Base-by-base conservation (phyloP, 2,113 vertebrate species). In the Cryptotis parvus region DNA sequence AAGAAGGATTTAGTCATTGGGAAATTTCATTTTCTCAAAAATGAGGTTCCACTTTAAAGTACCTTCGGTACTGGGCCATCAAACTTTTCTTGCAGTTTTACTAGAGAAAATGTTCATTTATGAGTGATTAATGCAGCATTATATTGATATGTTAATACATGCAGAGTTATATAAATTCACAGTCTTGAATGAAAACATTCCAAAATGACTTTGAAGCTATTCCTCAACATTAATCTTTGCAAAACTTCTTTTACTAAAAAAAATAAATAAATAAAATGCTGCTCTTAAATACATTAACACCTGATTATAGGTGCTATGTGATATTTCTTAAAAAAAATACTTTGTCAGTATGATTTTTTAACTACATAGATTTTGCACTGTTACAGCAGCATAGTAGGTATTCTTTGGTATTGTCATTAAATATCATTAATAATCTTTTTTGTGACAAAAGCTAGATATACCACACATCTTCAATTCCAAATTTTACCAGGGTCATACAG, bases 1-100 rank as follows among this genome's bases (percentile, higher is more conserved):
- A 0, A 14, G 35, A 69, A 81, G 1, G 18, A 58, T 6, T 49
- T 70, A 55, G 0, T 45, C 9, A 37, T 26, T 31, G 1, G 20
- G 9, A 84, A 63, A 84, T 78, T 72, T 58, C 6, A 79, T 55
- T 87, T 61, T 79, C 24, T 84, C 29, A 72, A 49, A 76, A 77
- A 43, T 2, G 41, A 87, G 3, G 1, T 3, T 68, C 55, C 6
- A 22, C 3, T 0, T 73, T 69, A 52, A 55, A 55, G 29, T 65
- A 77, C 33, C 6, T 37, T 74, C 35, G 3, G 20, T 31, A 83
- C 78, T 89, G 73, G 16, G 27, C 24, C n/a, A 37, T 55, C 52
- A 45, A 18, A 69, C 45, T 49, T 49, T n/a, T 49, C 45, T 49
- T 12, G 43, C 11, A 45, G 45, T 49, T 49, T 49, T 49, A 9